phyloP scores from a whole-genome alignment of 2,888 invertebrate genomes.

The Ectropis crepuscularia region DNA sequence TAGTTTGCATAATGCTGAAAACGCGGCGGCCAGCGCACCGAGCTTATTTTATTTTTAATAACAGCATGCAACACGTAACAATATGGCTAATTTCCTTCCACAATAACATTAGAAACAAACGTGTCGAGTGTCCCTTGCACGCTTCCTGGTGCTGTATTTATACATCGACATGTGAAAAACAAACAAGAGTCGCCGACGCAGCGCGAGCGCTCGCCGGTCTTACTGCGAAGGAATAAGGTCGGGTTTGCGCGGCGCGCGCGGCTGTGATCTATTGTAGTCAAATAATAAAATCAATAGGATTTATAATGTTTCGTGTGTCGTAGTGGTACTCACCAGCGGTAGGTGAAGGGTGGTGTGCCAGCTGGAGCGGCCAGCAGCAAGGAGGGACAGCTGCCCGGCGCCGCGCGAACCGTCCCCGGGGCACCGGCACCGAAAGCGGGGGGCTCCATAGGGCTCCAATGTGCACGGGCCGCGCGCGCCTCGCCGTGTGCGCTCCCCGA shows the following conservation, averaged over 20 bases:
- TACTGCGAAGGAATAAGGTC: constrained; percentile 43
- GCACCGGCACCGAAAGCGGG: constrained; percentile 67
- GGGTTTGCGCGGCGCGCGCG: constrained; percentile 25
- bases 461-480: constrained; percentile 78
- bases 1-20: constrained; percentile 20
- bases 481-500: constrained; percentile 71
- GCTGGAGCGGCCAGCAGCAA: constrained; percentile 63
- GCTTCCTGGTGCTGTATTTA: constrained; percentile 80
- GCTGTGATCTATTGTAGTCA: constrained; percentile 31
- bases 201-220: constrained; percentile 45
- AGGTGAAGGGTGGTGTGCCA: constrained; percentile 74
- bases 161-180: constrained; percentile 79
- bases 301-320: constrained; percentile 8
- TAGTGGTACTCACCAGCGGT: constrained; percentile 62
- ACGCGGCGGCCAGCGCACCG: constrained; percentile 29
- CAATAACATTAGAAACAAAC: constrained; percentile 53
- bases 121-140: constrained; percentile 63
- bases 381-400: constrained; percentile 65
- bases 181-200: constrained; percentile 71
- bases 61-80: constrained; percentile 32
- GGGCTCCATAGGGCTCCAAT: constrained; percentile 79
- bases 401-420: constrained; percentile 64
- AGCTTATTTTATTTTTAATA: constrained; percentile 36
- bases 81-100: constrained; percentile 39
- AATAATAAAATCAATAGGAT: constrained; percentile 26